phyloP scores from a whole-genome alignment of 1,140 invertebrate species.

The Drosophila ohnishii region DNA sequence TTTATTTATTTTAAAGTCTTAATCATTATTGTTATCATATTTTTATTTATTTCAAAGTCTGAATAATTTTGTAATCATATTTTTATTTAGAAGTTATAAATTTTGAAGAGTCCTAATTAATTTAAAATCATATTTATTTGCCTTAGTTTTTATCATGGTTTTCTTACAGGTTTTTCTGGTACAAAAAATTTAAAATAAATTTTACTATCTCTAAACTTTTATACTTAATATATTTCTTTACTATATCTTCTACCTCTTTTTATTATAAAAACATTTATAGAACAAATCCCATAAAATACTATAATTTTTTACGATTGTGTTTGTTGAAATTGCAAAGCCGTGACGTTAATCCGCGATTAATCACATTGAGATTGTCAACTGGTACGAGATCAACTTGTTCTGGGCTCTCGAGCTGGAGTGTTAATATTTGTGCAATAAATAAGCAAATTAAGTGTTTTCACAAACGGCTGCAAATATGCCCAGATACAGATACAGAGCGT shows the following conservation, averaged over 20 bases:
- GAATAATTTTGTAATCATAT: neutral
- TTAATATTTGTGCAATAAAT: conserved; percentile 52
- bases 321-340: conserved; percentile 30
- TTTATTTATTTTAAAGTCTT: neutral
- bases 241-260: neutral
- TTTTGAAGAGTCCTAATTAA: neutral
- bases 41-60: neutral
- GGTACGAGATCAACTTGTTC: conserved; percentile 39
- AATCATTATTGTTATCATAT: neutral
- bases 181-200: no score
- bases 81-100: neutral
- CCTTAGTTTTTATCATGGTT: neutral
- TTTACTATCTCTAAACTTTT: no score
- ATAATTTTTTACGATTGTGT: conserved; percentile 22
- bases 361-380: conserved; percentile 35
- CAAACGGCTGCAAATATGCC: conserved; percentile 45
- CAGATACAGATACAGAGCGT: conserved; percentile 30
- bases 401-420: conserved; percentile 31
- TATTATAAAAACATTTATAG: conserved; percentile 15
- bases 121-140: no score
- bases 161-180: neutral
- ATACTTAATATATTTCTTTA: neutral
- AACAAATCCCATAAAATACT: conserved; percentile 14
- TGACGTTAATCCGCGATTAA: conserved; percentile 37
- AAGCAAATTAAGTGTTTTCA: conserved; percentile 52